A percentile compares a stretch with the other conserved stretches of the same genome.
Evolutionary conservation across 64 coral and sea anemone genomes (phyloP).

Genomic region (Montipora efflorescens): DNA sequence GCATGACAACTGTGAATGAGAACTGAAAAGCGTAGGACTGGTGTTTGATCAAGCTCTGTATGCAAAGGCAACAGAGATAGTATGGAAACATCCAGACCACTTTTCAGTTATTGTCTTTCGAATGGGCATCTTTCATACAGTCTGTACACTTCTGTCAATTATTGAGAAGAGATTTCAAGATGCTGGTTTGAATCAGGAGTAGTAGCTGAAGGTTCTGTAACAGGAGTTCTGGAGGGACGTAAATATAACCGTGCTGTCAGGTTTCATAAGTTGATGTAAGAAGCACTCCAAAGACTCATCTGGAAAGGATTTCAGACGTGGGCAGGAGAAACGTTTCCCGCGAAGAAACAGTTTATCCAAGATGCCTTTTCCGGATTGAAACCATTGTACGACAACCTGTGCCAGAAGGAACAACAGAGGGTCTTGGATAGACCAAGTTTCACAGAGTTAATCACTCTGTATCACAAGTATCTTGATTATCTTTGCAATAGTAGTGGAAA

Average conservation of each 20-base stretch:
- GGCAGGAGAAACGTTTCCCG: conserved; percentile 10
- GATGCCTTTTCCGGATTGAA: conserved; percentile 24
- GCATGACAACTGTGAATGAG: conserved; percentile 10
- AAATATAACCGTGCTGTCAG: conserved; percentile 63
- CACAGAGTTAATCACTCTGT: neutral
- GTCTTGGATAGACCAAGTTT: conserved; percentile 23
- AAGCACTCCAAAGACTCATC: neutral
- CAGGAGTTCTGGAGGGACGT: conserved; percentile 53
- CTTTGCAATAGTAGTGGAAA: conserved; percentile 12
- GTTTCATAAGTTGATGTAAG: conserved; percentile 56
- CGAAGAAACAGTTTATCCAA: neutral
- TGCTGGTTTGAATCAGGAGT: conserved; percentile 66
- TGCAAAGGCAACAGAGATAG: neutral
- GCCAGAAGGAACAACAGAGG: conserved; percentile 27
- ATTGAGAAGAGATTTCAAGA: conserved; percentile 79
- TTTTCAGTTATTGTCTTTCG: conserved; percentile 2
- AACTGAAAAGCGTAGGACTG: neutral
- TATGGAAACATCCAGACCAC: neutral
- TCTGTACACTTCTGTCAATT: conserved; percentile 50
- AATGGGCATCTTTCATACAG: neutral
- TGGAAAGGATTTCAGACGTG: conserved; percentile 65
- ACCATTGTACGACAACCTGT: conserved; percentile 16
- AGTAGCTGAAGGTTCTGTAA: conserved; percentile 68
- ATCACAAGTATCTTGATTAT: conserved; percentile 1
- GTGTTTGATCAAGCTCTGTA: too few species aligned